Evolutionary conservation across 2,888 invertebrate species (phyloP), one percentile per base, ranked within the genome.

Genomic region (Synergus gifuensis): DNA sequence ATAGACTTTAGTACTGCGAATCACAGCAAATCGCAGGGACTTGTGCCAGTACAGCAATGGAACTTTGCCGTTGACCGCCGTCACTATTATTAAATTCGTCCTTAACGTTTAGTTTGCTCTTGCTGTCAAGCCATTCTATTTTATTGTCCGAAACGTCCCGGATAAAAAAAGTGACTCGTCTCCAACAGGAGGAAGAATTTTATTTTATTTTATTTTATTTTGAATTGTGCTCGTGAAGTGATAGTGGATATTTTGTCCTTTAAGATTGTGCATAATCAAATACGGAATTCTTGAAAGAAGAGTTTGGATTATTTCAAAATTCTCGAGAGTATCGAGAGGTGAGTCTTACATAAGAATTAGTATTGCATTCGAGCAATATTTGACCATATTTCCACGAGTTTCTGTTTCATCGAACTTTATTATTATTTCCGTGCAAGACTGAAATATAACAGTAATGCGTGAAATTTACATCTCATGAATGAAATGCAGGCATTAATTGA

Each of bases 31-130:
- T 69, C 49, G 46, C 69, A 16, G 46, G 49, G 46, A 69, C 36
- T 64, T 69, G 28, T 36, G 73, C n/a, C 73, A 54, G 54, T 73
- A 3, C n/a, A 73, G 54, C 7, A 73, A 49, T 54, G 49, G n/a
- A 73, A 73, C 49, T 54, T 73, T 73, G 54, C 36, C n/a, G 73
- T 73, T 73, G 73, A 73, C 49, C 73, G 36, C 49, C n/a, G 73
- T 36, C 49, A 28, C 89, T 89, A 89, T 89, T 89, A 89, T 89
- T 89, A 89, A 87, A 85, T 88, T 89, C 85, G 89, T 89, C 89
- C 89, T 89, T 88, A 86, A 84, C 85, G 83, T 82, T 86, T 81
- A 82, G 80, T 73, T 73, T 54, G 73, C 73, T 73, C 73, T 73
- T 73, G 54, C 54, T 49, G 28, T 54, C 12, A 49, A 49, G 14